Evolutionary conservation across 2,797 vertebrate genomes (phyloP).

Genomic region (Sarcophilus harrisii): DNA sequence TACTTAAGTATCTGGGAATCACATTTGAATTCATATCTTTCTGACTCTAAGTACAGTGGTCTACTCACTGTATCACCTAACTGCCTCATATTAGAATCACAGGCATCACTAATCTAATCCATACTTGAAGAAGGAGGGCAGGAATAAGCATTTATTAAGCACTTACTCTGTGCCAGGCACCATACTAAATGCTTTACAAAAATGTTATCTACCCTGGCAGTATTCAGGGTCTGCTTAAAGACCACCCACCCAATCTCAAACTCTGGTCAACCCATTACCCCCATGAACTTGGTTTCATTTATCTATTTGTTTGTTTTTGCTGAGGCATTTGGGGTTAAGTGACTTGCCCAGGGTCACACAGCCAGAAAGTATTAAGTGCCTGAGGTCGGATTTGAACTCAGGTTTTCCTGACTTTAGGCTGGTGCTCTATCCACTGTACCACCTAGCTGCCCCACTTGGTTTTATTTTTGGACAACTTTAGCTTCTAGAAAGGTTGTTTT

Average conservation of each 20-base stretch:
- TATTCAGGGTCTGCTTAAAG: neutral
- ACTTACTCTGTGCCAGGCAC: neutral
- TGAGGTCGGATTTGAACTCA: no score
- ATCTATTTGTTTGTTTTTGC: no score
- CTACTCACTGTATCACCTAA: neutral
- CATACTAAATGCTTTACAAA: neutral
- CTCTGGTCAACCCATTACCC: neutral
- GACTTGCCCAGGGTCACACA: no score
- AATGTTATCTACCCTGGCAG: neutral
- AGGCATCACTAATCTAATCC: neutral
- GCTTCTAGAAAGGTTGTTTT: neutral
- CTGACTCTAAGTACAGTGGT: neutral
- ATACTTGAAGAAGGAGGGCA: neutral
- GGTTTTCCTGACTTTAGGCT: no score
- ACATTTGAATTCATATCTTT: neutral
- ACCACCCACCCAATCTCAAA: neutral
- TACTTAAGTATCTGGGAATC: neutral
- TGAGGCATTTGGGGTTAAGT: no score
- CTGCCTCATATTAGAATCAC: neutral
- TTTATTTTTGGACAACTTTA: neutral
- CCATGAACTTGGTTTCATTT: neutral
- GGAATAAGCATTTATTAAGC: neutral
- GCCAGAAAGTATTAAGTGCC: no score
- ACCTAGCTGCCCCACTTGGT: no score
- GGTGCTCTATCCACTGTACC: no score